A percentile compares a stretch with the other conserved stretches of the same genome.
phyloP scores from a whole-genome alignment of 2,113 vertebrate genomes.

The Leptobrachium ailaonicum region DNA sequence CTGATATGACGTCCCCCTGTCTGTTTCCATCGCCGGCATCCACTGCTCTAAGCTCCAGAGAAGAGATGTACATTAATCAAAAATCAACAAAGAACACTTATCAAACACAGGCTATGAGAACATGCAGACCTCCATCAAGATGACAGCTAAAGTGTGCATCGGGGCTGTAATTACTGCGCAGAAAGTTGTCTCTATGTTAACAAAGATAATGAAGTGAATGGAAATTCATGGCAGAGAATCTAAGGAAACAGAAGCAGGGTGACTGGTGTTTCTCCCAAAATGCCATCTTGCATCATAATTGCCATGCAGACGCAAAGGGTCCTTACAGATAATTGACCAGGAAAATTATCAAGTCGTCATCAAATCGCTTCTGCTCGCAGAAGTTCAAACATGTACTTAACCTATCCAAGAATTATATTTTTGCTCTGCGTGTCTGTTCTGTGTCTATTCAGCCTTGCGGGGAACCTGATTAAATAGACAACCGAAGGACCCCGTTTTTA shows the following conservation, averaged over 20 bases:
- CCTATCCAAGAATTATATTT: conserved; percentile 98
- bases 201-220: conserved; percentile 84
- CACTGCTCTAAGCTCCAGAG: conserved; percentile 68
- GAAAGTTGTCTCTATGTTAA: conserved; percentile 83
- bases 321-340: conserved; percentile 99
- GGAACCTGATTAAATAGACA: conserved; percentile 84
- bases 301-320: conserved; percentile 80
- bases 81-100: conserved; percentile 84
- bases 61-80: conserved; percentile 80
- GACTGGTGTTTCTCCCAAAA: conserved; percentile 83
- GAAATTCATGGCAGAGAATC: conserved; percentile 82
- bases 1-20: conserved; percentile 77
- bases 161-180: conserved; percentile 79
- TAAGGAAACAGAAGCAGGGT: conserved; percentile 82
- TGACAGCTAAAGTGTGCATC: conserved; percentile 75
- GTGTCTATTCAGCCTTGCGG: conserved; percentile 83
- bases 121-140: conserved; percentile 77
- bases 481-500: conserved; percentile 83
- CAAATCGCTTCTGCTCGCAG: conserved; percentile 93
- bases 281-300: conserved; percentile 86
- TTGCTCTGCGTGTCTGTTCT: conserved; percentile 86
- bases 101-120: conserved; percentile 76
- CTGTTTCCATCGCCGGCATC: conserved; percentile 79
- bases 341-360: conserved; percentile 99
- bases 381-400: conserved; percentile 99